Evolutionary conservation across 2,113 vertebrate genomes (phyloP), one percentile per base, ranked within the genome.

Genomic region (Lynx canadensis): DNA sequence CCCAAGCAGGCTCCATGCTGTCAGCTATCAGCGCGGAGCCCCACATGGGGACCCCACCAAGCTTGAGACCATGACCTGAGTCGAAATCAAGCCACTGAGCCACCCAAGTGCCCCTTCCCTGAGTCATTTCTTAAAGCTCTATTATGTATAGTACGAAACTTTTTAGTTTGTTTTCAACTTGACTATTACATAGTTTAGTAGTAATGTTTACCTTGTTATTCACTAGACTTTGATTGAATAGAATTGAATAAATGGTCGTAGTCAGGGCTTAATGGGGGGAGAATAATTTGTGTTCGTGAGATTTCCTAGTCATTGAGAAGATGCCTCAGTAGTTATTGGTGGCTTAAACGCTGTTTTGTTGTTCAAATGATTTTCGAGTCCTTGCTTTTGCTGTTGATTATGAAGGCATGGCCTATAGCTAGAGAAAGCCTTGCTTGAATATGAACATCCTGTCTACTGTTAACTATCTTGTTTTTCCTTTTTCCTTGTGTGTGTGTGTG

Each of bases 201-300:
- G 31, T 97, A 48, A 16, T 79, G 23, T 85, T 96, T 93, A 71
- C 27, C 57, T 31, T 94, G 31, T 89, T 84, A 63, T 92, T 97
- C 23, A 68, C 5, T 95, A 90, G 69, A 81, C 36, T 94, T 94
- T 76, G 33, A 76, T 74, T 86, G 55, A 91, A 78, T 93, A 29
- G 14, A 73, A 79, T 93, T 68, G 86, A 86, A 69, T 85, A 93
- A 93, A 86, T 83, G n/a, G 16, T 15, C 89, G 9, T 82, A 82
- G 65, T 93, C 15, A 74, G 15, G 12, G 5, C 15, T 52, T 89
- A 14, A 23, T 68, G 36, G n/a, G 45, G 38, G 15, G 23, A 4
- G 13, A 10, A 38, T 29, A n/a, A 48, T 41, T 73, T 97, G 23
- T 65, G 27, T 84, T 66, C 25, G 93, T 0, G 2, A 69, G 13